These are phyloP conservation scores for Acanthaster planci DNA, from an alignment of 35 echinoderm and acorn worm species.

Conservation along the genomic window DNA sequence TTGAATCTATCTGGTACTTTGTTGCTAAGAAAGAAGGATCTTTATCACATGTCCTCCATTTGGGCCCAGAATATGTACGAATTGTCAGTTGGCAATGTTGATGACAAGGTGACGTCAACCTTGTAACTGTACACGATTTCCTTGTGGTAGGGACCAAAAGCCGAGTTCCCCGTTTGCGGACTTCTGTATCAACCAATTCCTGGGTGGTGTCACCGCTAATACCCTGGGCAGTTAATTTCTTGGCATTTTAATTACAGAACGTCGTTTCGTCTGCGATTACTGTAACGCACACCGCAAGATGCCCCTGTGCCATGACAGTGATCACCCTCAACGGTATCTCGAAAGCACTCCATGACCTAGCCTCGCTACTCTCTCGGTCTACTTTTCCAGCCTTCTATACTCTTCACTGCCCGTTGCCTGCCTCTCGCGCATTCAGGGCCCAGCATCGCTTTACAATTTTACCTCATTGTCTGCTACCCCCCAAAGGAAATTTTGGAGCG, in stretches of 20 bases:
- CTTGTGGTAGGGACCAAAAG: too few relatives aligned
- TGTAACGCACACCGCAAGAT: slow-evolving; percentile 7
- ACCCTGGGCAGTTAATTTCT: not conserved
- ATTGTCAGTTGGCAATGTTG: too few relatives aligned
- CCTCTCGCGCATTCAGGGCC: not conserved
- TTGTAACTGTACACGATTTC: too few relatives aligned
- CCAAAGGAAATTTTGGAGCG: slow-evolving; percentile 18
- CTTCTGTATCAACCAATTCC: too few relatives aligned
- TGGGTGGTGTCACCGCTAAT: not conserved
- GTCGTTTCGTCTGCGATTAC: slow-evolving; percentile 10
- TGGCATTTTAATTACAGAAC: slow-evolving; percentile 20
- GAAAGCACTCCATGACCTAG: slow-evolving; percentile 15
- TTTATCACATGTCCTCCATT: too few relatives aligned
- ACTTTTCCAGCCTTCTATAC: not conserved
- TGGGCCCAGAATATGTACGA: too few relatives aligned
- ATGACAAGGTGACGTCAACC: too few relatives aligned
- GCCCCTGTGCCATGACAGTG: slow-evolving; percentile 22
- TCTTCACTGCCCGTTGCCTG: not conserved
- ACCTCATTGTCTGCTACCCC: not conserved
- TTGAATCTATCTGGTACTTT: too few relatives aligned
- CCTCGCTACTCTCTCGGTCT: not conserved
- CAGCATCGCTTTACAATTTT: not conserved
- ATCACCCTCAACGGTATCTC: slow-evolving; percentile 3
- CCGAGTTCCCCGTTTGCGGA: too few relatives aligned
- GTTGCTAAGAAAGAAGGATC: too few relatives aligned